Conservation (phyloP, 1,140 invertebrate genomes). For the Drosophila setifemur region DNA sequence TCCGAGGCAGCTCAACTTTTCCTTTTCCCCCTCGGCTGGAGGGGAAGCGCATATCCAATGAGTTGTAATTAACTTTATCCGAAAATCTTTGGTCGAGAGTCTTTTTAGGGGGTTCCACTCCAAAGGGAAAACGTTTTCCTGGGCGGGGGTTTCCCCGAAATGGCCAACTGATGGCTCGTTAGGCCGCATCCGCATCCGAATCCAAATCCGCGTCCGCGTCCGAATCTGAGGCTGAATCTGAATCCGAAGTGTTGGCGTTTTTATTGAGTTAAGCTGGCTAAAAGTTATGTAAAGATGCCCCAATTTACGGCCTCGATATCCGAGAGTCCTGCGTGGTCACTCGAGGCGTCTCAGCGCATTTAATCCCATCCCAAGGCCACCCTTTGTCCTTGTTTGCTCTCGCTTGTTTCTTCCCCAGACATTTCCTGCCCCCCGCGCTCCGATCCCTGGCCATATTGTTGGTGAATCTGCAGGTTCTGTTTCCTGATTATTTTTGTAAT, state of each 20-base stretch:
- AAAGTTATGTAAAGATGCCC: slow-evolving; percentile 64
- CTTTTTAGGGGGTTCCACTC: too few relatives aligned
- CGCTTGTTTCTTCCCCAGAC: slow-evolving; percentile 54
- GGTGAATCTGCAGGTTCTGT: slow-evolving; percentile 15
- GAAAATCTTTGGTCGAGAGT: slow-evolving; percentile 61
- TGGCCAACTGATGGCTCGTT: slow-evolving; percentile 21
- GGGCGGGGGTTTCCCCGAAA: too few relatives aligned
- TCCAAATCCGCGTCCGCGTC: background rate
- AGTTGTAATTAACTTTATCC: slow-evolving; percentile 82
- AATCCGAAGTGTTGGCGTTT: slow-evolving; percentile 47
- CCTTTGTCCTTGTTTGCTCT: background rate
- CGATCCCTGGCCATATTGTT: slow-evolving; percentile 1
- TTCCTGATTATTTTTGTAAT: slow-evolving; percentile 80
- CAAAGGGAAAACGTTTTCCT: too few relatives aligned
- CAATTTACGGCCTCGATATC: slow-evolving; percentile 61
- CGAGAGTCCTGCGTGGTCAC: slow-evolving; percentile 27
- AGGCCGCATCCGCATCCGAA: slow-evolving; percentile 2
- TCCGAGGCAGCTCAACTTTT: slow-evolving; percentile 28
- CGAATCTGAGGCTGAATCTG: background rate
- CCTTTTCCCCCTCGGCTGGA: background rate
- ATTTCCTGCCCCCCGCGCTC: slow-evolving; percentile 41
- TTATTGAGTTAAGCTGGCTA: slow-evolving; percentile 79
- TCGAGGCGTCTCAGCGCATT: slow-evolving; percentile 19
- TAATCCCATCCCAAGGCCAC: background rate
- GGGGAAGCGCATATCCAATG: slow-evolving; percentile 63